Percentiles rank a stretch among this genome's conserved stretches.
Conservation (phyloP, 2,888 invertebrate genomes). For the Ormyrus rosae region DNA sequence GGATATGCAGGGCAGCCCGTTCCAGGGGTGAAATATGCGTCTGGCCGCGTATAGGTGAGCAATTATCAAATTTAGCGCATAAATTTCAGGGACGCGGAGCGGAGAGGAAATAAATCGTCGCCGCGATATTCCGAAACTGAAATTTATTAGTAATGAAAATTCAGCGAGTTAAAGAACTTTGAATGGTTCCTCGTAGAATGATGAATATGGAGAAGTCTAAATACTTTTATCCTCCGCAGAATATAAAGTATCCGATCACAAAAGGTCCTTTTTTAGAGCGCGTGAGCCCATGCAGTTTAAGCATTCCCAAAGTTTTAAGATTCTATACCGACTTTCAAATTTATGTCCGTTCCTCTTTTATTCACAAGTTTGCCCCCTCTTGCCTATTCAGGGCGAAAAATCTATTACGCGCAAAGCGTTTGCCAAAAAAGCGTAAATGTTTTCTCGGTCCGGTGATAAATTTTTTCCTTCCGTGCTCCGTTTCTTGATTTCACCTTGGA, state of each 20-base stretch:
- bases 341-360: constrained; percentile 42
- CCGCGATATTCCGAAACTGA: constrained; percentile 38
- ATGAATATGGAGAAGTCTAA: constrained; percentile 52
- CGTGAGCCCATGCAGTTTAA: constrained; percentile 32
- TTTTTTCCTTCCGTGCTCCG: constrained; percentile 1
- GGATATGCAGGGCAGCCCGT: neutral
- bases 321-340: constrained; percentile 44
- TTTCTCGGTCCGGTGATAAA: constrained; percentile 5
- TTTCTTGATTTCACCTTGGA: too few relatives aligned
- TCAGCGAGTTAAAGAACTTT: constrained; percentile 42
- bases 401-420: constrained; percentile 43
- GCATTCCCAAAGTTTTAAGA: constrained; percentile 43
- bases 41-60: neutral
- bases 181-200: constrained; percentile 27
- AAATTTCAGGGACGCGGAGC: neutral
- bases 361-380: constrained; percentile 38
- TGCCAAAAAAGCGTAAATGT: constrained; percentile 33
- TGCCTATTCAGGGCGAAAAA: constrained; percentile 30
- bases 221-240: constrained; percentile 48
- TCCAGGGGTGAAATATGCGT: neutral
- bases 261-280: constrained; percentile 19
- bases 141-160: constrained; percentile 48
- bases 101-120: constrained; percentile 16
- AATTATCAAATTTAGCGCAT: constrained; percentile 38
- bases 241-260: constrained; percentile 51